Percentiles rank a stretch among this genome's conserved stretches.
Evolutionary conservation across 1,140 invertebrate genomes (phyloP).

Genomic region (Drosophila setifemur): DNA sequence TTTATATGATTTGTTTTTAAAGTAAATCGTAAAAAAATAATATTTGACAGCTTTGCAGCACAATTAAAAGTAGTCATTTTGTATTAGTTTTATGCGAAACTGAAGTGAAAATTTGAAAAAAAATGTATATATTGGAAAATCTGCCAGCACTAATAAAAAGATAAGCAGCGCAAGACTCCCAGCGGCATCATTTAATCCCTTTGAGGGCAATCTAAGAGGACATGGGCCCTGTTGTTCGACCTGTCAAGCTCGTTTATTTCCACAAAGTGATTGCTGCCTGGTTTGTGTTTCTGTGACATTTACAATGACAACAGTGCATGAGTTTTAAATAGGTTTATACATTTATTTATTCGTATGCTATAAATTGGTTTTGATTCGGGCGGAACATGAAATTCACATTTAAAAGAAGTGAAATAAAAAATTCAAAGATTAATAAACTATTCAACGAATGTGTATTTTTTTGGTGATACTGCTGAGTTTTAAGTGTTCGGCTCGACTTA

Average conservation of each 20-base stretch:
- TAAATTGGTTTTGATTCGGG: slow-evolving; percentile 3
- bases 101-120: too few species aligned
- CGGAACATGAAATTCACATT: background rate
- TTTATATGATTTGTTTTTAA: too few species aligned
- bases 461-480: background rate
- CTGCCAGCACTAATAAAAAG: too few species aligned
- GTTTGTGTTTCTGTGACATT: background rate
- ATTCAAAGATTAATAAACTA: background rate
- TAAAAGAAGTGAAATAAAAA: slow-evolving; percentile 12
- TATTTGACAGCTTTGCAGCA: too few species aligned
- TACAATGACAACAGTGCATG: background rate
- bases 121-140: too few species aligned
- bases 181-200: background rate
- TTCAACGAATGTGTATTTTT: background rate
- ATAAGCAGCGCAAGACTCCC: background rate
- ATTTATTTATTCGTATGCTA: slow-evolving; percentile 36
- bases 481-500: slow-evolving; percentile 21
- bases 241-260: background rate
- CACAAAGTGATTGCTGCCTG: background rate
- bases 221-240: background rate
- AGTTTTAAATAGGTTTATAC: slow-evolving; percentile 30
- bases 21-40: too few species aligned
- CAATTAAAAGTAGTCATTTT: too few species aligned
- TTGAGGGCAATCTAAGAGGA: background rate
- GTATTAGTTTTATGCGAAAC: too few species aligned